Evolutionary conservation across 2,888 invertebrate genomes (phyloP).

Genomic region (Oscheius sp.): DNA sequence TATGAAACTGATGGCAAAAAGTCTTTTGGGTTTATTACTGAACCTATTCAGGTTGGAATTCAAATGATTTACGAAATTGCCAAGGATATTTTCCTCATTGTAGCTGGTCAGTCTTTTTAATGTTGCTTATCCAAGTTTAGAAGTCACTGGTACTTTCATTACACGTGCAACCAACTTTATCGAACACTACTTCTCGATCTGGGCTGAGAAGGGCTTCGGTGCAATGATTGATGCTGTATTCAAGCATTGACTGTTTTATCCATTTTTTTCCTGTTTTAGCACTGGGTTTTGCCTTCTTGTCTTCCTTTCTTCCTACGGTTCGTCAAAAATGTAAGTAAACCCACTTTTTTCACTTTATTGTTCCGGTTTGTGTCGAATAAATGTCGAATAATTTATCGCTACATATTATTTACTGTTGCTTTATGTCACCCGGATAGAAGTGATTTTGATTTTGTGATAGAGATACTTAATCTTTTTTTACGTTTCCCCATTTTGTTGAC

Average conservation of each 20-base stretch:
- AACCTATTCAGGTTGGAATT: conserved; percentile 32
- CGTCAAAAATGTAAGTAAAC: neutral
- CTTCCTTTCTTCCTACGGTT: neutral
- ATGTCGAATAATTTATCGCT: too few species aligned
- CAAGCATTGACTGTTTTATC: neutral
- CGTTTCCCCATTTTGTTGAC: too few species aligned
- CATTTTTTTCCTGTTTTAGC: neutral
- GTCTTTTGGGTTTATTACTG: conserved; percentile 32
- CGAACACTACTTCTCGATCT: conserved; percentile 9
- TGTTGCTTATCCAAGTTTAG: neutral
- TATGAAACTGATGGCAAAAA: conserved; percentile 45
- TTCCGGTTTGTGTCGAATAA: too few species aligned
- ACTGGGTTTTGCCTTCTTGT: conserved; percentile 7
- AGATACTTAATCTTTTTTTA: too few species aligned
- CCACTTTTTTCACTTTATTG: too few species aligned
- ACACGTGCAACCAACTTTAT: conserved; percentile 3
- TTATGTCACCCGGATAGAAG: too few species aligned
- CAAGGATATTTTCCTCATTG: conserved; percentile 28
- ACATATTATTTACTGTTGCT: too few species aligned
- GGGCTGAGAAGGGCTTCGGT: conserved; percentile 18
- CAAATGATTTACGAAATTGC: conserved; percentile 39
- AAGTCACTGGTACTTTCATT: conserved; percentile 1
- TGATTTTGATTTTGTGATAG: too few species aligned
- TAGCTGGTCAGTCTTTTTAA: conserved; percentile 25
- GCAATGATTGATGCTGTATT: conserved; percentile 20